phyloP scores from a whole-genome alignment of 2,888 invertebrate genomes.

The Brachycybe producta region DNA sequence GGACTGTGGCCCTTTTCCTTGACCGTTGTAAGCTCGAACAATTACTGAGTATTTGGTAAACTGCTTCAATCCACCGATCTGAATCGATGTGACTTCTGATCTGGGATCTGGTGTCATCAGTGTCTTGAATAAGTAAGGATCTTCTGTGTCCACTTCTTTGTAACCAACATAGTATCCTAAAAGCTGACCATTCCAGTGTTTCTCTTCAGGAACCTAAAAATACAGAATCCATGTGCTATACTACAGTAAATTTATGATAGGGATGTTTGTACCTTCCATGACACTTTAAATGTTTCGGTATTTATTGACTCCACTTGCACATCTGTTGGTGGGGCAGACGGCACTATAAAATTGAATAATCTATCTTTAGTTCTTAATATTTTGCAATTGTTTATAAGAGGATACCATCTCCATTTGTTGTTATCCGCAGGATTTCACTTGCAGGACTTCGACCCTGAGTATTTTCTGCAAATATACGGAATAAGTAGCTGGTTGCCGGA shows the following conservation, averaged over 20 bases:
- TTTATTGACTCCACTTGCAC: constrained; percentile 7
- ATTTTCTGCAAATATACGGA: constrained; percentile 12
- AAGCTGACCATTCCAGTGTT: constrained; percentile 18
- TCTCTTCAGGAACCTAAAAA: constrained; percentile 18
- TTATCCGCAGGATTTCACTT: constrained; percentile 29
- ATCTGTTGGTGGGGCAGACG: background rate
- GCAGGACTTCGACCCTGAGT: constrained; percentile 19
- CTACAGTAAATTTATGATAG: background rate
- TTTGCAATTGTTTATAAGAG: background rate
- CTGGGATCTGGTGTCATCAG: constrained; percentile 17
- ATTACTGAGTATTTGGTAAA: constrained; percentile 19
- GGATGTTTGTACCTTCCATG: constrained; percentile 31
- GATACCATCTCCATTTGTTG: constrained; percentile 21
- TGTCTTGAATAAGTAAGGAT: constrained; percentile 18
- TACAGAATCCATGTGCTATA: background rate
- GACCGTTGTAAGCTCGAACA: constrained; percentile 19
- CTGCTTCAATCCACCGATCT: constrained; percentile 18
- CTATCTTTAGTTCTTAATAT: background rate
- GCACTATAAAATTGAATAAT: background rate
- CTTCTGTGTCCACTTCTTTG: constrained; percentile 15
- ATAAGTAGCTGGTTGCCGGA: constrained; percentile 14
- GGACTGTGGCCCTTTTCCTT: constrained; percentile 19
- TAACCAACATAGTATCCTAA: constrained; percentile 20
- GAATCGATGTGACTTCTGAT: constrained; percentile 12
- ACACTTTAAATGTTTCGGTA: constrained; percentile 11